Evolutionary conservation across 2,113 vertebrate genomes (phyloP).

Genomic region (Crotalus helleri): DNA sequence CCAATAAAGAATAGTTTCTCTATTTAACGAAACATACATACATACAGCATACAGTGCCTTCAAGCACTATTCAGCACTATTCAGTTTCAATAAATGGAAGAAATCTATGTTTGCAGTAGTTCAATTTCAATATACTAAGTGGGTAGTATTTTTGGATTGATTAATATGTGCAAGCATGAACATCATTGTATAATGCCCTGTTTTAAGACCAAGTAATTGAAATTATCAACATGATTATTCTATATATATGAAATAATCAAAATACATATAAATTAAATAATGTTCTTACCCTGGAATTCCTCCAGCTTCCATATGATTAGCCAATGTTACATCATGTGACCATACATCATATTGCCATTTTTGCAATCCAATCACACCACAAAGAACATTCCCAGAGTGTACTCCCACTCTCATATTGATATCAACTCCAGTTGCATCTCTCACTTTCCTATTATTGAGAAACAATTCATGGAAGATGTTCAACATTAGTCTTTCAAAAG

Average conservation of each 20-base stretch:
- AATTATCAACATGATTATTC: neutral
- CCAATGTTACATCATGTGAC: conserved; percentile 96
- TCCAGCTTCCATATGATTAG: conserved; percentile 98
- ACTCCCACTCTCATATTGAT: conserved; percentile 98
- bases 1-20: neutral
- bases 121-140: neutral
- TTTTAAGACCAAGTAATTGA: neutral
- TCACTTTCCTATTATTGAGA: conserved; percentile 81
- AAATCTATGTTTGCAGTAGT: neutral
- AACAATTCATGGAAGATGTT: conserved; percentile 17
- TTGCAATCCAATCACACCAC: conserved; percentile 95
- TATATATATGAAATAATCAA: neutral
- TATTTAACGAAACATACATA: neutral
- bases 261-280: neutral
- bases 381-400: conserved; percentile 95
- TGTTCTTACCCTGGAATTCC: conserved; percentile 90
- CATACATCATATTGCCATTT: conserved; percentile 99
- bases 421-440: conserved; percentile 92
- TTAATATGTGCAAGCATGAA: neutral
- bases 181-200: neutral
- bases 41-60: neutral
- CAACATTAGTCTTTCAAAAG: neutral
- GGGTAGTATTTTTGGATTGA: neutral
- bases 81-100: neutral
- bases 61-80: neutral